Conservation (phyloP, 2,113 vertebrate genomes). For the Passer montanus region DNA sequence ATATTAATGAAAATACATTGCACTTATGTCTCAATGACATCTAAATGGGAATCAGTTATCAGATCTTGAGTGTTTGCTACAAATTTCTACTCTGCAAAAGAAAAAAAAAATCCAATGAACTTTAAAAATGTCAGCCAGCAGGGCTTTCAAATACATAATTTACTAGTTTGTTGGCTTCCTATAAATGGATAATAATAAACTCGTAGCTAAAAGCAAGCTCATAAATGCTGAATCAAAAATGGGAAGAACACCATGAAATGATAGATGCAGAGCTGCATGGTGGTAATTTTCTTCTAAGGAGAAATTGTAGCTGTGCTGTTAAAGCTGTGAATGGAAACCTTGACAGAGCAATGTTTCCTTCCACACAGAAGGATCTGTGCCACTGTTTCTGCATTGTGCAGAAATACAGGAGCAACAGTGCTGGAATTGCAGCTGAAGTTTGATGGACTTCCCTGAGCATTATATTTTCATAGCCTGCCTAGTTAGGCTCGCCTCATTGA, state of each 20-base stretch:
- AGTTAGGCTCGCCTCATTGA: background rate
- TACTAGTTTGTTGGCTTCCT: conserved; percentile 74
- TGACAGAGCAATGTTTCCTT: conserved; percentile 19
- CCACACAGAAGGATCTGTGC: background rate
- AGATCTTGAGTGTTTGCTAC: conserved; percentile 58
- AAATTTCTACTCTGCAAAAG: conserved; percentile 47
- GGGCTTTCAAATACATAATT: conserved; percentile 76
- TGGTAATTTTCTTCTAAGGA: conserved; percentile 58
- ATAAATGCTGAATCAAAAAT: conserved; percentile 69
- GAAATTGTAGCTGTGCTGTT: background rate
- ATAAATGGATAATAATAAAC: conserved; percentile 75
- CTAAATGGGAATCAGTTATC: conserved; percentile 72
- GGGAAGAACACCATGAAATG: conserved; percentile 58
- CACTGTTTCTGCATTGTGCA: background rate
- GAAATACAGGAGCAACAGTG: background rate
- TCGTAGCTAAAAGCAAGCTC: conserved; percentile 60
- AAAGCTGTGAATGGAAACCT: conserved; percentile 37
- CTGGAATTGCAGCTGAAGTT: background rate
- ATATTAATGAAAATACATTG: conserved; percentile 71
- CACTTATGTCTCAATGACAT: conserved; percentile 57
- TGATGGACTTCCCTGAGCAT: background rate
- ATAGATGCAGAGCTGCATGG: conserved; percentile 53
- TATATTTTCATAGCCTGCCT: background rate
- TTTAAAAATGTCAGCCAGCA: conserved; percentile 78
- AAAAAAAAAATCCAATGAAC: conserved; percentile 63